phyloP scores from a whole-genome alignment of 2,888 invertebrate species.

The Papilio elwesi region DNA sequence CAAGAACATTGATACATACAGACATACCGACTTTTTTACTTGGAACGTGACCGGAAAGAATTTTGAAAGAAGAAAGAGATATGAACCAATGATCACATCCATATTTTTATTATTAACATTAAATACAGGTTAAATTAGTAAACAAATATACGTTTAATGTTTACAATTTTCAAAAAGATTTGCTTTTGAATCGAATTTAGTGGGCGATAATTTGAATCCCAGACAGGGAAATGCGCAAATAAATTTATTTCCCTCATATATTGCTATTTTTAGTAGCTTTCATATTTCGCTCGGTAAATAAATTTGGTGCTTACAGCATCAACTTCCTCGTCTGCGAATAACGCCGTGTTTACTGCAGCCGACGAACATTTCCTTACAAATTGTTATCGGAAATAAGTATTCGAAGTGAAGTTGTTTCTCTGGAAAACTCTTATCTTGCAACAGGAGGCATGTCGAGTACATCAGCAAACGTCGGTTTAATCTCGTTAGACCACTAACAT shows the following conservation, averaged over 20 bases:
- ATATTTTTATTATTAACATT: too few species aligned
- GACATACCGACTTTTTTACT: too few species aligned
- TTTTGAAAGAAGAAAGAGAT: too few species aligned
- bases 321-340: conserved; percentile 43
- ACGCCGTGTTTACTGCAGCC: conserved; percentile 48
- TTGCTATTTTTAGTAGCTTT: conserved; percentile 30
- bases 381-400: conserved; percentile 69
- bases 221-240: conserved; percentile 19
- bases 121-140: too few species aligned
- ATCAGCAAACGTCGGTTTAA: conserved; percentile 47
- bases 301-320: conserved; percentile 42
- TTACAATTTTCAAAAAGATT: neutral
- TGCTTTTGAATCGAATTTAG: neutral
- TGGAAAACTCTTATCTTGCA: conserved; percentile 67
- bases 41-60: too few species aligned
- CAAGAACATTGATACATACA: too few species aligned
- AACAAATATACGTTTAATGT: too few species aligned
- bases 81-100: too few species aligned
- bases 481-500: conserved; percentile 43
- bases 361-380: conserved; percentile 67
- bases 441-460: conserved; percentile 64
- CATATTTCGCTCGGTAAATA: conserved; percentile 39
- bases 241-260: conserved; percentile 8
- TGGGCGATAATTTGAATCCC: conserved; percentile 3
- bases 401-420: conserved; percentile 61